Conservation (phyloP, 92 coral and sea anemone genomes). For the Porites cylindrica region DNA sequence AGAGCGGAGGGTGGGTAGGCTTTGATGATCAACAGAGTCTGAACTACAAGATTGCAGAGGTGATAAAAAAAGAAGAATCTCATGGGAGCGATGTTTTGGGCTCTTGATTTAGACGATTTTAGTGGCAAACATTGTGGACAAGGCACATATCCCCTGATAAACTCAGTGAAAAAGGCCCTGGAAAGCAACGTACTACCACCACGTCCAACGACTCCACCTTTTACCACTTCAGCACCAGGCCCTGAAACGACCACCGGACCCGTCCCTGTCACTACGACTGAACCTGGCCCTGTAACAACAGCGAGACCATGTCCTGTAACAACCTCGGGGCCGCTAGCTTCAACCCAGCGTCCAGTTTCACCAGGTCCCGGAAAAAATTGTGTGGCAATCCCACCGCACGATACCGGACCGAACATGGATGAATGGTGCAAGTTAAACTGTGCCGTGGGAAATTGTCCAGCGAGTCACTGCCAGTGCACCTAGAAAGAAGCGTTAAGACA, state of each 20-base stretch:
- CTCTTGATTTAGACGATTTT: constrained; percentile 70
- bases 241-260: neutral
- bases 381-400: constrained; percentile 62
- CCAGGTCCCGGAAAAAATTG: constrained; percentile 24
- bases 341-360: neutral
- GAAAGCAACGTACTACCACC: constrained; percentile 66
- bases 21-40: neutral
- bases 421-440: constrained; percentile 78
- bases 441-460: constrained; percentile 78
- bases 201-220: constrained; percentile 59
- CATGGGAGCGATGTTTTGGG: constrained; percentile 78
- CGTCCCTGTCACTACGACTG: neutral
- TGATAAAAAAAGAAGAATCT: constrained; percentile 50
- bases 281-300: constrained; percentile 16
- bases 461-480: constrained; percentile 71
- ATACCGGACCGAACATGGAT: constrained; percentile 53
- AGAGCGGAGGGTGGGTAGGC: constrained; percentile 42
- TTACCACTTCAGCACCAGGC: constrained; percentile 13
- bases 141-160: constrained; percentile 68
- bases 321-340: constrained; percentile 26
- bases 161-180: constrained; percentile 47
- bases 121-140: constrained; percentile 51
- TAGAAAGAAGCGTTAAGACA: neutral
- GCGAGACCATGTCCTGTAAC: constrained; percentile 35
- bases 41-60: neutral